phyloP scores from a whole-genome alignment of 2,888 invertebrate genomes.

The Sericinus montela region DNA sequence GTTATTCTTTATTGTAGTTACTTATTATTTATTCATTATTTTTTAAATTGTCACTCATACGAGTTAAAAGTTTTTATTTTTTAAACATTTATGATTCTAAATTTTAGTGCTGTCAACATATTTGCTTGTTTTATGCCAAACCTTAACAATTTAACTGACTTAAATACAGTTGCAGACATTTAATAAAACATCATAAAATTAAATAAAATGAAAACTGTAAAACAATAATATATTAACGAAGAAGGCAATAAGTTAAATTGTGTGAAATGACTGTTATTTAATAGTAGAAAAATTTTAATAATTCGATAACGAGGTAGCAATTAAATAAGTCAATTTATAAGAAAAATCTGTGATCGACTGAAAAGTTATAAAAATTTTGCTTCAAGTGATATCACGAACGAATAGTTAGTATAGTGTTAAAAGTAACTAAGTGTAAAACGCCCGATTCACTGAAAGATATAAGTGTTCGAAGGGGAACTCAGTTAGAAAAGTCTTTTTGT shows the following conservation, averaged over 20 bases:
- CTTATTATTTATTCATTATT: too few relatives aligned
- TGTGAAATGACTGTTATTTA: conserved; percentile 2
- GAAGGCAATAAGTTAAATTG: conserved; percentile 43
- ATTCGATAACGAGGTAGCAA: conserved; percentile 31
- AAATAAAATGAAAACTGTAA: neutral
- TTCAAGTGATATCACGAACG: conserved; percentile 21
- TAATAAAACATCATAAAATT: too few relatives aligned
- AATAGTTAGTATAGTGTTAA: conserved; percentile 23
- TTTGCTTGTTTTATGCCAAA: neutral
- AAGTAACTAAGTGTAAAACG: conserved; percentile 7
- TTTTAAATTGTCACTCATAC: too few relatives aligned
- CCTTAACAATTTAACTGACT: conserved; percentile 3
- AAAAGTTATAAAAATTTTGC: conserved; percentile 19
- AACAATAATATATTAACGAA: conserved; percentile 38
- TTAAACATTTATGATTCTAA: too few relatives aligned
- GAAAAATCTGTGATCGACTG: conserved; percentile 45
- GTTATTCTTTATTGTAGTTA: too few relatives aligned
- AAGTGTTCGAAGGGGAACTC: conserved; percentile 24
- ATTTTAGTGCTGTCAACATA: too few relatives aligned
- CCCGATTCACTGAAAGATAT: neutral
- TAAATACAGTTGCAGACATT: too few relatives aligned
- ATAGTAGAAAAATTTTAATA: conserved; percentile 20
- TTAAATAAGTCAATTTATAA: conserved; percentile 50
- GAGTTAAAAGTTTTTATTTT: too few relatives aligned
- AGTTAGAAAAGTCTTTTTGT: conserved; percentile 1